Evolutionary conservation across 2,113 vertebrate species (phyloP).

Genomic region (Cephalopterus ornatus): DNA sequence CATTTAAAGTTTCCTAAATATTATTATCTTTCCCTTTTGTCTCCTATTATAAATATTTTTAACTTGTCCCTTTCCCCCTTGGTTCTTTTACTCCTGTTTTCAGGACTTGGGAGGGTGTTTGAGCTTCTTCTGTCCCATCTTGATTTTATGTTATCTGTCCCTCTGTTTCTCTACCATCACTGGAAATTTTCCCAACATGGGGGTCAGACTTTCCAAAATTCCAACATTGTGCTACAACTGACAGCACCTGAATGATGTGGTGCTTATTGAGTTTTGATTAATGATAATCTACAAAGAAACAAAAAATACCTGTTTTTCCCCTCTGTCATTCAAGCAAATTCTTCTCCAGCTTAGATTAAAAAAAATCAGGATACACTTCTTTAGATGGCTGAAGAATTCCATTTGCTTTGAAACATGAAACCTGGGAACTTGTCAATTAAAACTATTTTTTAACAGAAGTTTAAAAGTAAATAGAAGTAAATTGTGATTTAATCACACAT

Average conservation of each 20-base stretch:
- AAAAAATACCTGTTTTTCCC: not conserved
- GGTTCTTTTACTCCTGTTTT: not conserved
- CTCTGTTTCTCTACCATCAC: not conserved
- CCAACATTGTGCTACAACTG: rapidly evolving
- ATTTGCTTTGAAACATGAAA: not conserved
- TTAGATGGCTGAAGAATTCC: not conserved
- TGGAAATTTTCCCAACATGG: not conserved
- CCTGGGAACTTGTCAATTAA: not conserved
- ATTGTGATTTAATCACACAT: not conserved
- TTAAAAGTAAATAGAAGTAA: not conserved
- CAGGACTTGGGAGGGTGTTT: not conserved
- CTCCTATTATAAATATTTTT: not conserved
- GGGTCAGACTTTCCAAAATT: not conserved
- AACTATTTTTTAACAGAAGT: not conserved
- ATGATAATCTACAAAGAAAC: not conserved
- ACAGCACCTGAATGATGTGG: not conserved
- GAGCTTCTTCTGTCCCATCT: not conserved
- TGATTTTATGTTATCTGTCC: not conserved
- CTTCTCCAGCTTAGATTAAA: not conserved
- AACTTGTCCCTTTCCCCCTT: rapidly evolving
- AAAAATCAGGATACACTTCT: not conserved
- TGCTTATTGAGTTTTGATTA: not conserved
- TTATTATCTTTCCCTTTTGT: not conserved
- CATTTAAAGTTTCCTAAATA: not conserved
- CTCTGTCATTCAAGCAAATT: not conserved